Evolutionary conservation across 2,888 invertebrate genomes (phyloP).

Genomic region (Drosophila paracracens): DNA sequence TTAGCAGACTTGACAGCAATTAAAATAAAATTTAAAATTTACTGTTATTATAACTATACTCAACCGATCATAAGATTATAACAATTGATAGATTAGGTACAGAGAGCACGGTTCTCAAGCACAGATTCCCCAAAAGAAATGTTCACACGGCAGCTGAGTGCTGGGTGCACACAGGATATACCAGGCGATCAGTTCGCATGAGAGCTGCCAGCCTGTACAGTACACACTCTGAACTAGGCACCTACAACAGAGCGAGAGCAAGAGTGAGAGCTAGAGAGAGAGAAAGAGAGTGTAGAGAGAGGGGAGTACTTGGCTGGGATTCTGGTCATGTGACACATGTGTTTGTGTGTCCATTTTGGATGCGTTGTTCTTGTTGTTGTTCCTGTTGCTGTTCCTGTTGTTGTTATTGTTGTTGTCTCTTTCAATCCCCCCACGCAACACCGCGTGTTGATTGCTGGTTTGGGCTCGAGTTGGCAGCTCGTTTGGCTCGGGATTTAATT

Average conservation of each 20-base stretch:
- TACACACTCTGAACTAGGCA: conserved; percentile 12
- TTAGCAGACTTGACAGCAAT: background rate
- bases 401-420: background rate
- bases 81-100: background rate
- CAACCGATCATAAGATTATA: background rate
- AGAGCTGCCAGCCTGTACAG: conserved; percentile 20
- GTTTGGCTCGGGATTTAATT: conserved; percentile 24
- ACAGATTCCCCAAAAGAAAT: background rate
- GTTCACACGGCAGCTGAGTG: conserved; percentile 11
- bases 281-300: background rate
- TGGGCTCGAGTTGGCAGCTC: conserved; percentile 25
- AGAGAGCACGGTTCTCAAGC: background rate
- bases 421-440: background rate
- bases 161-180: conserved; percentile 22
- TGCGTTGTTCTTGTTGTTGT: conserved; percentile 11
- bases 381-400: conserved; percentile 1
- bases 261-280: background rate
- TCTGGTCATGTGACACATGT: conserved; percentile 51
- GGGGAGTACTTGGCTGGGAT: conserved; percentile 1
- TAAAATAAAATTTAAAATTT: background rate
- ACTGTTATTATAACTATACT: background rate
- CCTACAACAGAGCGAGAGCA: background rate
- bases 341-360: conserved; percentile 56
- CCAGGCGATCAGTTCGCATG: background rate
- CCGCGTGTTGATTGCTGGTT: conserved; percentile 22